Conservation (phyloP, 2,888 invertebrate genomes). For the Cerastoderma edule region DNA sequence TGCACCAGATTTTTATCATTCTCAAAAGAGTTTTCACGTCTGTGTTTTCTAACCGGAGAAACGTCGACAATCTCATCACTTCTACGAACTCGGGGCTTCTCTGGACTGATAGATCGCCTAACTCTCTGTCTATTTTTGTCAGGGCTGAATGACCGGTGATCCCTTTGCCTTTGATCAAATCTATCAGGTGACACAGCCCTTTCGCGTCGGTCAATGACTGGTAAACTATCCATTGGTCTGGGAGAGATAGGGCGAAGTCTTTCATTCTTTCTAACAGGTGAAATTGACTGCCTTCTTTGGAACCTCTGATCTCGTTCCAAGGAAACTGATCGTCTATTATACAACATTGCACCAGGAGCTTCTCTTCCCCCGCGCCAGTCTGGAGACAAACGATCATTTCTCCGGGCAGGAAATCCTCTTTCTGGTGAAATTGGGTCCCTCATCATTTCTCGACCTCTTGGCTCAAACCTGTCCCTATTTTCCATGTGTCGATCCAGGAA, state of each 20-base stretch:
- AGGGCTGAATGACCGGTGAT: neutral
- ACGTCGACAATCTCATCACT: conserved; percentile 1
- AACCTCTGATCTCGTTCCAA: conserved; percentile 13
- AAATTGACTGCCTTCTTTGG: conserved; percentile 9
- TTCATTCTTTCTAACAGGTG: conserved; percentile 14
- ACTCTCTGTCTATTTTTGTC: neutral
- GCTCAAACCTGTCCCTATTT: neutral
- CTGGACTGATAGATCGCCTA: neutral
- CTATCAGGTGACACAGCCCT: neutral
- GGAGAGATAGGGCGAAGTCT: neutral
- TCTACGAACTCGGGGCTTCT: neutral
- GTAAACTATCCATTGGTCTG: neutral
- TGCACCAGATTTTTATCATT: neutral
- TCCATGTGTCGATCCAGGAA: neutral
- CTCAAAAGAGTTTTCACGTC: neutral
- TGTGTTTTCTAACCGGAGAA: conserved; percentile 12
- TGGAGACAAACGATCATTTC: conserved; percentile 11
- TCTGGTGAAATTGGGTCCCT: conserved; percentile 10
- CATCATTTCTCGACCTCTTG: neutral
- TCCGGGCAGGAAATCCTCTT: neutral
- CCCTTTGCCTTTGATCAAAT: neutral
- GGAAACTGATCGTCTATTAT: neutral
- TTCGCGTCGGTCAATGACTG: neutral
- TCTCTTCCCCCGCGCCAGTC: neutral
- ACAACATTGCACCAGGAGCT: neutral